Conservation (phyloP, 2,888 invertebrate genomes). For the Drosophila atripex region DNA sequence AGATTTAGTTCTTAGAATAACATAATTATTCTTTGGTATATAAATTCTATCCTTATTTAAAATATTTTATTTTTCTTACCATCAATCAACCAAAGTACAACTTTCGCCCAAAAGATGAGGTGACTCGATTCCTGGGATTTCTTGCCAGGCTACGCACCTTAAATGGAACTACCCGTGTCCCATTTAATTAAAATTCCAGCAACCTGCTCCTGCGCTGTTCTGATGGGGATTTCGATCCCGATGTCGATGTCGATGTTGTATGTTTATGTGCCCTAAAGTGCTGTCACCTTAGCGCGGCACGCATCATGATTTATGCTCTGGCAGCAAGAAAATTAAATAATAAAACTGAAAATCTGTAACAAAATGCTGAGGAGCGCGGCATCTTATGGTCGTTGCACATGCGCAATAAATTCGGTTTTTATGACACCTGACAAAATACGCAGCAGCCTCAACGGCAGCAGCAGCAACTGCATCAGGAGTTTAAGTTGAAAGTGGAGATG, state of each 20-base stretch:
- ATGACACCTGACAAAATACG: slow-evolving; percentile 83
- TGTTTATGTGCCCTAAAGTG: slow-evolving; percentile 76
- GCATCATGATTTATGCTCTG: slow-evolving; percentile 75
- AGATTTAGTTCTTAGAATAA: not conserved
- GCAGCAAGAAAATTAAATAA: slow-evolving; percentile 68
- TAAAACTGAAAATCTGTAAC: slow-evolving; percentile 60
- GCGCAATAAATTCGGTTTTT: slow-evolving; percentile 82
- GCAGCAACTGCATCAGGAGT: slow-evolving; percentile 31
- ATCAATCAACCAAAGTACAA: slow-evolving; percentile 10
- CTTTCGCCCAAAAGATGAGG: slow-evolving; percentile 7
- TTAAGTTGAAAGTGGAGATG: slow-evolving; percentile 32
- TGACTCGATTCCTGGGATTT: not conserved
- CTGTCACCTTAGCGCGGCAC: slow-evolving; percentile 77
- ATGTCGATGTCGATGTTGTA: slow-evolving; percentile 25
- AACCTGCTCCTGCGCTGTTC: slow-evolving; percentile 58
- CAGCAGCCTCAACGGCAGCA: slow-evolving; percentile 50
- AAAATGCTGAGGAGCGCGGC: slow-evolving; percentile 38
- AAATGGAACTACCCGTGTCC: slow-evolving; percentile 35
- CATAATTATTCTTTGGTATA: too few species aligned
- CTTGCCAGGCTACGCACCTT: slow-evolving; percentile 8
- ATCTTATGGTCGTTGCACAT: slow-evolving; percentile 72
- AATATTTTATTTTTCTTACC: not conserved
- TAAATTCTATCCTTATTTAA: not conserved
- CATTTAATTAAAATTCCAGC: slow-evolving; percentile 75
- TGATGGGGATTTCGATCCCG: slow-evolving; percentile 20